phyloP scores from a whole-genome alignment of 2,797 vertebrate species.

The Coregonus sp. region DNA sequence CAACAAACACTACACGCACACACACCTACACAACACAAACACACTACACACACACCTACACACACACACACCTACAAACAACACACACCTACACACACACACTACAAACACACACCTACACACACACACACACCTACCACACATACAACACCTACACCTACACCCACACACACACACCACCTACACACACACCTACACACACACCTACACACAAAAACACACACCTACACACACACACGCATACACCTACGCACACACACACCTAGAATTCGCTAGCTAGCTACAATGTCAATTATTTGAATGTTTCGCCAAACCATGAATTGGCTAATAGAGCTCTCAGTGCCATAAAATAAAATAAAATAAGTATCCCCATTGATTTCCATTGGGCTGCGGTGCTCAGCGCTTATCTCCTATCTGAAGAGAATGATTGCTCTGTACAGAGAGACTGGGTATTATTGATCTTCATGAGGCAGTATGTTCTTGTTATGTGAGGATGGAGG shows the following conservation, averaged over 20 bases:
- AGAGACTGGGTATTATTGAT: conserved; percentile 61
- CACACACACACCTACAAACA: background rate
- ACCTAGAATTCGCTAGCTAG: conserved; percentile 10
- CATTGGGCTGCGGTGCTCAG: conserved; percentile 60
- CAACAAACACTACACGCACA: too few relatives aligned
- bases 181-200: too few relatives aligned
- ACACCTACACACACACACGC: too few relatives aligned
- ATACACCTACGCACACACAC: too few relatives aligned
- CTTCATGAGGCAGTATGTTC: conserved; percentile 72
- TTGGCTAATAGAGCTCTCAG: conserved; percentile 63
- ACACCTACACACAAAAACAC: too few relatives aligned
- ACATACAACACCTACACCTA: too few relatives aligned
- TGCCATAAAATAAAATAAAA: conserved; percentile 64
- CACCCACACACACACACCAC: too few relatives aligned
- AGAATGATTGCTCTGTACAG: conserved; percentile 12
- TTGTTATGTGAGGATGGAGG: conserved; percentile 51
- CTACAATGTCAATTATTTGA: conserved; percentile 66
- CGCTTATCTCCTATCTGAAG: conserved; percentile 52
- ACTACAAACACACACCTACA: too few relatives aligned
- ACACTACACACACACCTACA: background rate
- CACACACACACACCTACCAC: too few relatives aligned
- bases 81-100: too few relatives aligned
- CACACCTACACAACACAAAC: too few relatives aligned
- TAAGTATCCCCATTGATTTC: conserved; percentile 71
- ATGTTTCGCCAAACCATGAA: conserved; percentile 66